Percentiles rank a stretch among this genome's conserved stretches.
Evolutionary conservation across 1,140 invertebrate species (phyloP).

Genomic region (Acyrthosiphon pisum): DNA sequence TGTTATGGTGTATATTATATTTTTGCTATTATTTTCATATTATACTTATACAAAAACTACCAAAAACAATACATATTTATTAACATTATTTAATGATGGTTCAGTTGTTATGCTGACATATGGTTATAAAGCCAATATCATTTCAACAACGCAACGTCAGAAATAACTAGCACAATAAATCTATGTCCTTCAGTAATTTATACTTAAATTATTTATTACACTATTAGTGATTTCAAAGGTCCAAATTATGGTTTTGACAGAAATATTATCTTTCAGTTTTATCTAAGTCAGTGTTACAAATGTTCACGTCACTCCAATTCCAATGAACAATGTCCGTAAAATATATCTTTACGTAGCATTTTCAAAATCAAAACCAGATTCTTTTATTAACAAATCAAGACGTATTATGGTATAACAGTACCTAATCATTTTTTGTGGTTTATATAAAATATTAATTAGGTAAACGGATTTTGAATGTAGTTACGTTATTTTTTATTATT

Average conservation of each 20-base stretch:
- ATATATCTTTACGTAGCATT: neutral
- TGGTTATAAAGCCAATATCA: neutral
- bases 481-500: neutral
- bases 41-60: neutral
- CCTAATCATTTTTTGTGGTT: neutral
- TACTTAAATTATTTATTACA: neutral
- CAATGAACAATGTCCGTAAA: conserved; percentile 1
- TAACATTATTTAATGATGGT: neutral
- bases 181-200: neutral
- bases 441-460: neutral
- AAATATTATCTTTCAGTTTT: conserved; percentile 10
- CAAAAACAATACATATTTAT: neutral
- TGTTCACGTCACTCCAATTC: neutral
- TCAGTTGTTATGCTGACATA: neutral
- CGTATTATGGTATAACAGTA: no score
- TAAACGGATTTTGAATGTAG: neutral
- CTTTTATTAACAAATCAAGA: neutral
- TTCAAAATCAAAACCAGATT: neutral
- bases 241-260: neutral
- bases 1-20: neutral
- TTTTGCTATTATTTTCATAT: neutral
- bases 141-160: neutral
- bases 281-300: neutral
- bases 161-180: neutral
- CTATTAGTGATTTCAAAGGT: neutral